A percentile compares a stretch with the other conserved stretches of the same genome.
These are phyloP conservation scores for Natrix natrix DNA, from an alignment of 2,797 vertebrate species.

Conservation along the genomic window DNA sequence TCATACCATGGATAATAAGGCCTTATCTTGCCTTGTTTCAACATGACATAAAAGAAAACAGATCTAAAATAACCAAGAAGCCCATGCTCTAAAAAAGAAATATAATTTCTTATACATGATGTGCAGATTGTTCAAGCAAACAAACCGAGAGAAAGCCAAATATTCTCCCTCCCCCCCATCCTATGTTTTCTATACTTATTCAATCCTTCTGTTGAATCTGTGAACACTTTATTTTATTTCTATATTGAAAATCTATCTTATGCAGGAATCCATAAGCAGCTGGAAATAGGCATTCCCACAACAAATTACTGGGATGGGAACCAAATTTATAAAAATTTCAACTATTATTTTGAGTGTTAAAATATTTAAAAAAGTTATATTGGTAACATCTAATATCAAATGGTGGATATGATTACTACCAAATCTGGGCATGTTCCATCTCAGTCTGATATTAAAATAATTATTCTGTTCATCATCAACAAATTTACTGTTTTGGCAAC, in stretches of 20 bases:
- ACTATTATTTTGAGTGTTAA: not conserved
- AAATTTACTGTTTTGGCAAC: conserved; percentile 1
- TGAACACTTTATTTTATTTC: not conserved
- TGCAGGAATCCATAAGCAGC: not conserved
- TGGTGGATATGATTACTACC: not conserved
- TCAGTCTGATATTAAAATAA: not conserved
- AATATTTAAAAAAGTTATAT: not conserved
- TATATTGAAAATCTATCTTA: not conserved
- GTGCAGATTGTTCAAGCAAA: not conserved
- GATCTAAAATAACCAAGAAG: not conserved
- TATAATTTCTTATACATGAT: not conserved
- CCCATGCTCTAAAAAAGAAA: not conserved
- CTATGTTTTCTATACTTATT: not conserved
- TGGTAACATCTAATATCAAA: not conserved
- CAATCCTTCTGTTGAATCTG: not conserved
- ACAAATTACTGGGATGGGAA: not conserved
- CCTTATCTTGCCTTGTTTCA: not conserved
- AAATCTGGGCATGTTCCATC: not conserved
- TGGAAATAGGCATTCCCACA: not conserved
- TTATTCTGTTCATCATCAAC: not conserved
- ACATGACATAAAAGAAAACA: not conserved
- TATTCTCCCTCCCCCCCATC: not conserved
- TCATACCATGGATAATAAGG: not conserved
- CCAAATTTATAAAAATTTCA: not conserved
- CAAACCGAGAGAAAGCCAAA: not conserved